phyloP scores from a whole-genome alignment of 2,888 invertebrate genomes.

The Phalera bucephala region DNA sequence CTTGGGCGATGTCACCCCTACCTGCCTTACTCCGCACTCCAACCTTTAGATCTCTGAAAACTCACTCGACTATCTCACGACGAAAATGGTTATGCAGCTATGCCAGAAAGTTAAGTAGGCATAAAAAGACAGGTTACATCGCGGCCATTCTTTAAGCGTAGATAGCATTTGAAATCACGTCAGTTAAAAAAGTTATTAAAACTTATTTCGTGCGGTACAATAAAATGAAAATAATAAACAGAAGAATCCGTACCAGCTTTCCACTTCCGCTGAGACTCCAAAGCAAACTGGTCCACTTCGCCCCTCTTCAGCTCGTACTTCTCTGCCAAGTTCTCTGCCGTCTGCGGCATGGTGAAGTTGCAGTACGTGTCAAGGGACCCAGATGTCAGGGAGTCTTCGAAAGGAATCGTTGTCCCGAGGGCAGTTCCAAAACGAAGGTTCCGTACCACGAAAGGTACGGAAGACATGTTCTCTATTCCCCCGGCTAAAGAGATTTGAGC shows the following conservation, averaged over 20 bases:
- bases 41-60: too few species aligned
- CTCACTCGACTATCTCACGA: too few species aligned
- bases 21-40: too few species aligned
- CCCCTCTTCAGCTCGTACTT: constrained; percentile 90
- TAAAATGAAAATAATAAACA: too few species aligned
- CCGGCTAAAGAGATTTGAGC: constrained; percentile 94
- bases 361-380: constrained; percentile 93
- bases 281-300: constrained; percentile 92
- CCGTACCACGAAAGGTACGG: constrained; percentile 92
- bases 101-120: too few species aligned
- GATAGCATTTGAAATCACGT: too few species aligned
- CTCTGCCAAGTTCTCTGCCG: constrained; percentile 95
- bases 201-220: too few species aligned
- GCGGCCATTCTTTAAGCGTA: too few species aligned
- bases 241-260: constrained; percentile 90
- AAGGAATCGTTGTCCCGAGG: constrained; percentile 87
- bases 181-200: too few species aligned
- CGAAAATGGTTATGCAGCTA: too few species aligned
- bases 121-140: too few species aligned
- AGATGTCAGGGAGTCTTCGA: constrained; percentile 90
- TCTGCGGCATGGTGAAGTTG: constrained; percentile 96
- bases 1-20: too few species aligned
- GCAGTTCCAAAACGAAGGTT: constrained; percentile 93
- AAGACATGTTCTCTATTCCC: constrained; percentile 97
- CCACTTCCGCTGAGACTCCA: constrained; percentile 94